Evolutionary conservation across 2,797 vertebrate genomes (phyloP).

Genomic region (Hipposideros larvatus): DNA sequence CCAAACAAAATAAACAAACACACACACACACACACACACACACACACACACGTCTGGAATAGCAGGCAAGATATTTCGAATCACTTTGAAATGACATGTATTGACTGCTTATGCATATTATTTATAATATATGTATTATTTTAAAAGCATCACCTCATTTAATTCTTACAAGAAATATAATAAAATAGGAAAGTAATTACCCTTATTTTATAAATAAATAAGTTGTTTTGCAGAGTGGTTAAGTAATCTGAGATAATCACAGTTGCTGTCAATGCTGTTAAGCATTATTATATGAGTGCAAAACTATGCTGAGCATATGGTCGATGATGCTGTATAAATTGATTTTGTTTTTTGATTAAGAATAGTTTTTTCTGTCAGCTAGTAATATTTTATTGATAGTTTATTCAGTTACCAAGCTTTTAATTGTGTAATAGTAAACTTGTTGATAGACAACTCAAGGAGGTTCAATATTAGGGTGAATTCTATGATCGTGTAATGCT

Average conservation of each 20-base stretch:
- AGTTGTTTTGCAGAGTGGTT: not conserved
- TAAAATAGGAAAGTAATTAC: not conserved
- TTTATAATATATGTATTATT: not conserved
- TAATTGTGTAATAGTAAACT: not conserved
- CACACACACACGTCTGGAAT: not conserved
- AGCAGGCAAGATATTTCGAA: not conserved
- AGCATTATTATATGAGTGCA: not conserved
- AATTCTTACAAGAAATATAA: conserved; percentile 8
- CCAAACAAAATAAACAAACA: not conserved
- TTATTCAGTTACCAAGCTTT: not conserved
- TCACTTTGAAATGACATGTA: not conserved
- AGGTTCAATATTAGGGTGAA: not conserved
- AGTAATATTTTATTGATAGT: conserved; percentile 24
- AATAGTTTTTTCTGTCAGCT: not conserved
- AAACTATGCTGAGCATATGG: not conserved
- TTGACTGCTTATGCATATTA: not conserved
- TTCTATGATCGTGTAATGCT: not conserved
- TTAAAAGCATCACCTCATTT: not conserved
- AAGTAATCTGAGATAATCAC: not conserved
- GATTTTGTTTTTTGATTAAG: not conserved
- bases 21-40: not conserved
- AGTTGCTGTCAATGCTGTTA: not conserved
- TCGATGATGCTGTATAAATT: not conserved
- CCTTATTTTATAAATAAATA: conserved; percentile 34
- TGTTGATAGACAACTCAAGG: not conserved